A percentile compares a stretch with the other conserved stretches of the same genome.
Conservation (phyloP, 92 coral and sea anemone species). For the Zoanthus sociatus region DNA sequence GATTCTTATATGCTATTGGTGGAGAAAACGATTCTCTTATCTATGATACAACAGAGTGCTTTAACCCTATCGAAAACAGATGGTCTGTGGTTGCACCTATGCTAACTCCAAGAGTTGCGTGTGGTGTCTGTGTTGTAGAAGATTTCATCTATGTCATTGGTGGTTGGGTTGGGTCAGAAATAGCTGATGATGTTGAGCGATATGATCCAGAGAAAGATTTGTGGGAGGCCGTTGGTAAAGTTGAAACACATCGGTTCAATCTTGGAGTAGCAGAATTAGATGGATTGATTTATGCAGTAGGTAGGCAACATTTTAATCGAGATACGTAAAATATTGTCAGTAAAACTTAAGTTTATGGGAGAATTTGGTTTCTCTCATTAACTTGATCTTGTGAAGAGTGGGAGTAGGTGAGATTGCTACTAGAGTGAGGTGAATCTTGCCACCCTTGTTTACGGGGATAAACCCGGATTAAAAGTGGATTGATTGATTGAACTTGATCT, state of each 20-base stretch:
- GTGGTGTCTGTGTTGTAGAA: slow-evolving; percentile 88
- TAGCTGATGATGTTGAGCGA: slow-evolving; percentile 85
- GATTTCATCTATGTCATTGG: slow-evolving; percentile 94
- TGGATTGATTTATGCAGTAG: slow-evolving; percentile 86
- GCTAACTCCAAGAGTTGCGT: slow-evolving; percentile 88
- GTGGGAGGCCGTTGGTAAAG: slow-evolving; percentile 87
- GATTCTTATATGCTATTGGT: slow-evolving; percentile 90
- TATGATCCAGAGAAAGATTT: slow-evolving; percentile 84
- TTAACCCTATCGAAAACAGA: slow-evolving; percentile 76
- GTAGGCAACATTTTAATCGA: slow-evolving; percentile 47
- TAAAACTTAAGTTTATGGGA: no score
- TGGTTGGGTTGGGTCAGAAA: slow-evolving; percentile 98
- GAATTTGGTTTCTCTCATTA: no score
- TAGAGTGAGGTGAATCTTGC: no score
- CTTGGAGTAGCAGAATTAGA: slow-evolving; percentile 87
- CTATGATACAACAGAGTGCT: slow-evolving; percentile 94
- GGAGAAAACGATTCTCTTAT: slow-evolving; percentile 95
- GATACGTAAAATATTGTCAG: no score
- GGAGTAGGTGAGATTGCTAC: no score
- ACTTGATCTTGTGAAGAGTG: no score
- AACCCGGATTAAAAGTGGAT: no score
- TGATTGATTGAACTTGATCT: no score
- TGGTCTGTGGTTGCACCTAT: slow-evolving; percentile 88
- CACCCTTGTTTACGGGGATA: no score
- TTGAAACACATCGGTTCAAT: slow-evolving; percentile 85